Percentiles rank a stretch among this genome's conserved stretches.
Evolutionary conservation across 2,113 vertebrate genomes (phyloP).

Genomic region (Poeciliopsis turrubarensis): DNA sequence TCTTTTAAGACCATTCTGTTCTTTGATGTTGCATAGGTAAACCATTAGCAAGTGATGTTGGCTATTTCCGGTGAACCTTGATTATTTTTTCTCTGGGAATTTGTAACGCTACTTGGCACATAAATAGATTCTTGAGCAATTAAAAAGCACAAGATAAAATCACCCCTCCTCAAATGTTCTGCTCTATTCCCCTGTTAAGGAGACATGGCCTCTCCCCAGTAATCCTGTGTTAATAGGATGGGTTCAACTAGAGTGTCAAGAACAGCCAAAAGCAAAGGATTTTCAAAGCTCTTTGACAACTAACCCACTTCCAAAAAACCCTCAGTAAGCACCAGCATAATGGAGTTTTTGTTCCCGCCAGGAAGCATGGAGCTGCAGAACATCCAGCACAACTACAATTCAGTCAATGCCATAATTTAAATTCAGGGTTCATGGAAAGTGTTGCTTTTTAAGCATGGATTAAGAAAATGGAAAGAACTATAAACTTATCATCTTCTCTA

Average conservation of each 20-base stretch:
- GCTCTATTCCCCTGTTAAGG: conserved; percentile 85
- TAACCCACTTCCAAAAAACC: conserved; percentile 87
- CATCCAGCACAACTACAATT: conserved; percentile 63
- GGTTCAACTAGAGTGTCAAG: conserved; percentile 94
- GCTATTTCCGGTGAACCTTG: conserved; percentile 60
- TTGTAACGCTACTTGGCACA: conserved; percentile 58
- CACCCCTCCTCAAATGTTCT: conserved; percentile 79
- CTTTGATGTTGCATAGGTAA: conserved; percentile 60
- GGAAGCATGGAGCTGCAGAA: conserved; percentile 20
- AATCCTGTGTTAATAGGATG: conserved; percentile 88
- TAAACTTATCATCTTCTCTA: not conserved
- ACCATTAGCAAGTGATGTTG: conserved; percentile 41
- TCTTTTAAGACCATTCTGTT: conserved; percentile 34
- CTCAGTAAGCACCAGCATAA: conserved; percentile 88
- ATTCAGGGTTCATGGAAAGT: conserved; percentile 82
- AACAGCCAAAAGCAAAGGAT: conserved; percentile 88
- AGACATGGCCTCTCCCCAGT: conserved; percentile 78
- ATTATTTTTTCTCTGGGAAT: conserved; percentile 46
- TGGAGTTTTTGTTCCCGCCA: conserved; percentile 79
- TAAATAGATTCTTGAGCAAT: conserved; percentile 82
- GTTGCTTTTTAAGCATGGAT: conserved; percentile 1
- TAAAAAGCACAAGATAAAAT: conserved; percentile 84
- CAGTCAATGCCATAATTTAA: conserved; percentile 88
- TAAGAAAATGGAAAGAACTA: not conserved
- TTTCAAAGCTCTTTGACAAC: conserved; percentile 87